Evolutionary conservation across 2,113 vertebrate species (phyloP), one percentile per base, ranked within the genome.

Genomic region (Tenrec ecaudatus): DNA sequence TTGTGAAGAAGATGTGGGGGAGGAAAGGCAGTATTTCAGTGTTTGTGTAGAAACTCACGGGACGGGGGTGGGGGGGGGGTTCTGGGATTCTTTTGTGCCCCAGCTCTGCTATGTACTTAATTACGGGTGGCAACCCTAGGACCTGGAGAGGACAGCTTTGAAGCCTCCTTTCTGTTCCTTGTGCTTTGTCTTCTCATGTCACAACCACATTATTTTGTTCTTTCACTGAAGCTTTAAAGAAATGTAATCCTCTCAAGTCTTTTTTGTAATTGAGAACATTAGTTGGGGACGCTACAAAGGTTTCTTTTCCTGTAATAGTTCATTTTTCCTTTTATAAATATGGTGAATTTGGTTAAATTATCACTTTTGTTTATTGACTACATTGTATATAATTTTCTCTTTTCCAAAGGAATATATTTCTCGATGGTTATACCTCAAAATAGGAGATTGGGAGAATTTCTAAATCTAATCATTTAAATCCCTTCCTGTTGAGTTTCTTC

Each of bases 31-130:
- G 40, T 73, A 69, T 95, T 97, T 95, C 80, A 96, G 66, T 96
- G 80, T 73, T 97, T 97, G 92, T 36, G 88, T 64, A 95, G 68
- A 97, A 97, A 92, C 92, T 94, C 90, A 97, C 82, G 86, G 90
- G 92, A 95, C n/a, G 40, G 3, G 40, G 40, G 7, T 3, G 40
- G 40, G 40, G 40, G 4, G 40, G 33, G 82, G n/a, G 95, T 95
- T 94, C 62, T 95, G 29, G 1, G 85, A 88, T 96, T 96, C 85
- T 33, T 69, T 33, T 7, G 7, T 66, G 3, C 25, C 31, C 87
- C 94, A 82, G 73, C 69, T 95, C 71, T 77, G 95, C 96, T 95
- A 38, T 96, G 27, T 19, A 80, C 96, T 93, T 68, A 33, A 94
- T 90, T 68, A 64, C 31, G 47, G 80, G 33, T 79, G 36, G 38